phyloP scores from a whole-genome alignment of 2,113 vertebrate species.

The Myotis davidii region DNA sequence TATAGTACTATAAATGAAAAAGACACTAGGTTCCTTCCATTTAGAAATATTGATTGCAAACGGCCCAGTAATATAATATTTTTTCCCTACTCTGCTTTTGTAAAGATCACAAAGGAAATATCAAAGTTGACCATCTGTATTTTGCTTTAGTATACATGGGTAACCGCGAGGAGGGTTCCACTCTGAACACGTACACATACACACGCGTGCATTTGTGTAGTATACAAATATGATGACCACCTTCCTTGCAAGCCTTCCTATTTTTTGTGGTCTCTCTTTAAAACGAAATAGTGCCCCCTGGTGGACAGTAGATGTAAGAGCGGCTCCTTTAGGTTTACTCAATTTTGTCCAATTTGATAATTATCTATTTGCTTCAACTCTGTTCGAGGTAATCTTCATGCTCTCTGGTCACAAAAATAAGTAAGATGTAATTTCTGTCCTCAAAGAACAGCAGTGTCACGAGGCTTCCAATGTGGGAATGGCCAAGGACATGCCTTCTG shows the following conservation, averaged over 20 bases:
- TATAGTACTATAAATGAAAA: not conserved
- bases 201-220: rapidly evolving
- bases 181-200: rapidly evolving
- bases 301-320: rapidly evolving
- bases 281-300: slow-evolving; percentile 43
- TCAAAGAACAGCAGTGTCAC: not conserved
- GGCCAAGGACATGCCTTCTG: not conserved
- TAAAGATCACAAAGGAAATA: not conserved
- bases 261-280: not conserved
- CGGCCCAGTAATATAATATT: not conserved
- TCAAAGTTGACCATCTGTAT: rapidly evolving
- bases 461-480: not conserved
- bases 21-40: not conserved
- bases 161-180: not conserved
- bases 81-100: not conserved
- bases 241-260: not conserved
- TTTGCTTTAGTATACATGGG: not conserved
- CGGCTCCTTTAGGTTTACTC: not conserved
- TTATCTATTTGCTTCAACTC: not conserved
- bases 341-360: not conserved
- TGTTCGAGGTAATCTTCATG: not conserved
- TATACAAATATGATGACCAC: not conserved
- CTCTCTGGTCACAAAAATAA: not conserved
- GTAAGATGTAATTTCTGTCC: not conserved
- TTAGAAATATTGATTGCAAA: not conserved